Evolutionary conservation across 1,140 invertebrate species (phyloP).

Genomic region (Lasioglossum baleicum): DNA sequence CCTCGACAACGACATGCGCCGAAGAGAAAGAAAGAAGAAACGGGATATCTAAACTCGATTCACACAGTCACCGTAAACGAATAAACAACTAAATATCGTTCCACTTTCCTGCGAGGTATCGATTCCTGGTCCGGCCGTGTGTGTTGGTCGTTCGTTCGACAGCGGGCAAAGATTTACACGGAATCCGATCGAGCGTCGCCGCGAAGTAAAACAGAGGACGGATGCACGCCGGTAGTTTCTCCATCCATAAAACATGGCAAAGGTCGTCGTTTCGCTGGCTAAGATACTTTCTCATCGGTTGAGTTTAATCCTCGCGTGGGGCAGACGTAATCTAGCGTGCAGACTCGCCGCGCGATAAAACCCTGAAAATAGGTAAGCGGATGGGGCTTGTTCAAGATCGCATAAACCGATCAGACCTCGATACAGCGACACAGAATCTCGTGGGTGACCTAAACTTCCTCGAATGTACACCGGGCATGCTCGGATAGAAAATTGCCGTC

Average conservation of each 20-base stretch:
- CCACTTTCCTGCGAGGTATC: background rate
- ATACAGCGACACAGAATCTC: constrained; percentile 31
- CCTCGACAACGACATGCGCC: no score
- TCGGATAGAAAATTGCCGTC: background rate
- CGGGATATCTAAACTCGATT: background rate
- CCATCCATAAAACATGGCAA: constrained; percentile 31
- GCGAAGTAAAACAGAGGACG: constrained; percentile 2
- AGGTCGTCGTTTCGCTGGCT: constrained; percentile 46
- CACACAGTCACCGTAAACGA: background rate
- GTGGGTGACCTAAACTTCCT: constrained; percentile 24
- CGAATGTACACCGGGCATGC: background rate
- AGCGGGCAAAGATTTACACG: background rate
- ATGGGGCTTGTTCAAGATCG: constrained; percentile 13
- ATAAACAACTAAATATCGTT: constrained; percentile 3
- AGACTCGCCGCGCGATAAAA: background rate
- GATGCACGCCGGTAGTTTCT: constrained; percentile 39
- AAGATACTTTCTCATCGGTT: constrained; percentile 50
- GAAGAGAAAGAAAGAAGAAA: no score
- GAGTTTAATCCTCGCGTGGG: constrained; percentile 33
- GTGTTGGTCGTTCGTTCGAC: background rate
- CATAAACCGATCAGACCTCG: constrained; percentile 29
- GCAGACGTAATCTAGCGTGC: constrained; percentile 15
- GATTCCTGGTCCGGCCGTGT: background rate
- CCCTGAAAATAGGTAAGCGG: constrained; percentile 16
- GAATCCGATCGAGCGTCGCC: constrained; percentile 5